Base-by-base conservation (phyloP, 2,797 vertebrate species). In the Acanthornis magna region DNA sequence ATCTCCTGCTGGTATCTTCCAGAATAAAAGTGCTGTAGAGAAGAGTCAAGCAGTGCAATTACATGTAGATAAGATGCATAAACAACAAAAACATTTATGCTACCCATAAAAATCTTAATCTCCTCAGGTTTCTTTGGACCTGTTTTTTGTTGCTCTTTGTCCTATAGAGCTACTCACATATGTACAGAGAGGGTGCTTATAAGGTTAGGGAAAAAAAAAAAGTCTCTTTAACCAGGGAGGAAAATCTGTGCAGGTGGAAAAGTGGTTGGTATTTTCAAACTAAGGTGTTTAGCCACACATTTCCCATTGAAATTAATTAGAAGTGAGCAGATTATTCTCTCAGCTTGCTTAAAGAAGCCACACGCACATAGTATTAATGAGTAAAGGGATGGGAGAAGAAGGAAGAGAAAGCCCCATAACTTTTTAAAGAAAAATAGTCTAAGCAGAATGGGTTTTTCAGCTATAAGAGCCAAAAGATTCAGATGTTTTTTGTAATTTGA, bases 301-400 rank as follows among this genome's bases (percentile, higher is more conserved):
- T 48, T 96, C 73, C 83, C 77, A 48, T 10, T 88, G 91, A 94
- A 95, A 95, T 92, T 78, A 95, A 86, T 96, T 93, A 92, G 70
- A 88, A 88, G 26, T 26, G 70, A 88, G 66, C 11, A 81, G 54
- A 92, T 91, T 78, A 92, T 86, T 96, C 58, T 90, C 70, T 65
- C 58, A 78, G 17, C n/a, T 88, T 93, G 61, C 83, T 54, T 93
- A 91, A 86, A 86, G 73, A 94, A 88, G 66, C 38, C 51, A 88
- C 62, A 71, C 91, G 70, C 42, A 72, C 27, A 54, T 19, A 54
- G 25, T 30, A 84, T 62, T 91, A 94, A 78, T 78, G 50, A 88
- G 38, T 93, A 78, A 65, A 62, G 29, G 19, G 36, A 61, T 77
- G 21, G 26, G 45, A 83, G 32, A 38, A 50, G 38, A 85, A 67